phyloP scores from a whole-genome alignment of 2,797 vertebrate species.

The Passerculus sandwichensis region DNA sequence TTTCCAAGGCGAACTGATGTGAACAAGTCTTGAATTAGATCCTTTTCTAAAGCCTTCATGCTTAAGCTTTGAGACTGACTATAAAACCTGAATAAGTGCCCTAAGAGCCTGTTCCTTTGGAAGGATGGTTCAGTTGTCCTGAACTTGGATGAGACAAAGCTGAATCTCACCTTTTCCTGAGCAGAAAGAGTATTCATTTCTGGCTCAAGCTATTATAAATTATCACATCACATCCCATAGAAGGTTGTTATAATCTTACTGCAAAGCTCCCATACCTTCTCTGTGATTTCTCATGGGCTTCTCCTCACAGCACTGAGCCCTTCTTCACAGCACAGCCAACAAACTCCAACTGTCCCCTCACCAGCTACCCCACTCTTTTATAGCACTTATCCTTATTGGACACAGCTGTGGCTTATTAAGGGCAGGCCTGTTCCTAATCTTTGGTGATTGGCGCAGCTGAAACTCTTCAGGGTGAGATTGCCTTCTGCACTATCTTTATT shows the following conservation, averaged over 20 bases:
- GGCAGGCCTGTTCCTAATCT: too few relatives aligned
- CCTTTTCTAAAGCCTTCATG: neutral
- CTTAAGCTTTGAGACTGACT: neutral
- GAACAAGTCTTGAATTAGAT: neutral
- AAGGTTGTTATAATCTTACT: neutral
- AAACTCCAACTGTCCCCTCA: too few relatives aligned
- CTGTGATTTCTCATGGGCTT: too few relatives aligned
- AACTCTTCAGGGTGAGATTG: too few relatives aligned
- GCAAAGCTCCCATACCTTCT: neutral
- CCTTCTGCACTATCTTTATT: neutral
- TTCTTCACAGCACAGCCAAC: too few relatives aligned
- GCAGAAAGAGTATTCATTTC: neutral
- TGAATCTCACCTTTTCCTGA: neutral
- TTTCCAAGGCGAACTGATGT: neutral
- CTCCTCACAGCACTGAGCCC: too few relatives aligned
- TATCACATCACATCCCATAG: neutral
- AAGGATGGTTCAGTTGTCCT: neutral
- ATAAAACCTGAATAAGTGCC: neutral
- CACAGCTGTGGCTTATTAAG: too few relatives aligned
- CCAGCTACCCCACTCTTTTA: too few relatives aligned
- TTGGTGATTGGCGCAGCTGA: too few relatives aligned
- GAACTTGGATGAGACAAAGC: neutral
- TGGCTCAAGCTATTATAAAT: neutral
- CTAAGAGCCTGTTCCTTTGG: neutral
- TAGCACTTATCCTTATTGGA: too few relatives aligned